Conservation (phyloP, 1,140 invertebrate genomes). For the Drosophila tsacasi region DNA sequence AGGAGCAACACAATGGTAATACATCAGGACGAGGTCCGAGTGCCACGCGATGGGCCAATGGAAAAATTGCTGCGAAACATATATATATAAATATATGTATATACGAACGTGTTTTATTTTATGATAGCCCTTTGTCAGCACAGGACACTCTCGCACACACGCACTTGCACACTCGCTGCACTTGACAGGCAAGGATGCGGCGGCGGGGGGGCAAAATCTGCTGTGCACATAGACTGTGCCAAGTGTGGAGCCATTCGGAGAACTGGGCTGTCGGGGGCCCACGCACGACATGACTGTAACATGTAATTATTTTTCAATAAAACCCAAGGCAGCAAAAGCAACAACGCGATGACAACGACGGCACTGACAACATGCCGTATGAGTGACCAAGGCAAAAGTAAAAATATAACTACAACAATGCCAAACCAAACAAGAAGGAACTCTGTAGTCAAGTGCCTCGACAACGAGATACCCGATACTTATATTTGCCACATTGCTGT, state of each 20-base stretch:
- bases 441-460: background rate
- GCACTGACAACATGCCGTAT: slow-evolving; percentile 74
- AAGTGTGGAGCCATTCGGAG: slow-evolving; percentile 47
- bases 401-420: slow-evolving; percentile 23
- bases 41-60: slow-evolving; percentile 33
- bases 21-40: slow-evolving; percentile 5
- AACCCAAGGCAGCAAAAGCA: slow-evolving; percentile 75
- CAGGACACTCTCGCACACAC: slow-evolving; percentile 47
- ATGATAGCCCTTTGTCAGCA: slow-evolving; percentile 80
- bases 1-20: slow-evolving; percentile 5
- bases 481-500: background rate
- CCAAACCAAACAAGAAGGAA: slow-evolving; percentile 17
- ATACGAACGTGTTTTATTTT: slow-evolving; percentile 77
- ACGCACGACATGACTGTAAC: slow-evolving; percentile 83
- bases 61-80: slow-evolving; percentile 59
- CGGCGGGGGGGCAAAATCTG: slow-evolving; percentile 25
- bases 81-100: slow-evolving; percentile 29
- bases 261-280: slow-evolving; percentile 38
- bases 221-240: slow-evolving; percentile 72
- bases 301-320: slow-evolving; percentile 85
- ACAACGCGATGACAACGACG: slow-evolving; percentile 48
- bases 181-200: slow-evolving; percentile 67
- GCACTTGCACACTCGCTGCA: slow-evolving; percentile 51
- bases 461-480: slow-evolving; percentile 7
- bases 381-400: slow-evolving; percentile 67